phyloP scores from a whole-genome alignment of 2,888 invertebrate genomes.

The Ormyrus thymus region DNA sequence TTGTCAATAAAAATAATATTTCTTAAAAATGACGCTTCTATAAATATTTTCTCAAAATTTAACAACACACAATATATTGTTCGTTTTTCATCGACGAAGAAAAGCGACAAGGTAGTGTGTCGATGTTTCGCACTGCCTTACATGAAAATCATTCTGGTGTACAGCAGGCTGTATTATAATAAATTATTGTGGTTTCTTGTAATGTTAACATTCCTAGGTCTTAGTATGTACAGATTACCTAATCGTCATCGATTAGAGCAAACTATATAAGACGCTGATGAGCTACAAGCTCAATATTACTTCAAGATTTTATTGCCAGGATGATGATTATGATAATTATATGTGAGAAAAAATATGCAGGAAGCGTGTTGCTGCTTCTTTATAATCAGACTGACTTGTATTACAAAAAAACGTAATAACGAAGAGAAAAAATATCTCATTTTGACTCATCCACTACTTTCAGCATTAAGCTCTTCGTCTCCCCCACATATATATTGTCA shows the following conservation, averaged over 20 bases:
- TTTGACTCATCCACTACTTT: slow-evolving; percentile 50
- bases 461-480: slow-evolving; percentile 62
- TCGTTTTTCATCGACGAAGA: slow-evolving; percentile 41
- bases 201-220: slow-evolving; percentile 66
- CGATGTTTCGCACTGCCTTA: slow-evolving; percentile 70
- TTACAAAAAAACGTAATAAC: slow-evolving; percentile 39
- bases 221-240: slow-evolving; percentile 64
- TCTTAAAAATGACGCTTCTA: slow-evolving; percentile 54
- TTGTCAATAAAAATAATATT: slow-evolving; percentile 58
- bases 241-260: slow-evolving; percentile 63
- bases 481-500: slow-evolving; percentile 61
- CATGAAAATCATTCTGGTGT: slow-evolving; percentile 70
- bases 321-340: slow-evolving; percentile 59
- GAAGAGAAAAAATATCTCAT: slow-evolving; percentile 47
- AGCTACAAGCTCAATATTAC: slow-evolving; percentile 52
- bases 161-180: slow-evolving; percentile 74
- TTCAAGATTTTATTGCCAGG: slow-evolving; percentile 58
- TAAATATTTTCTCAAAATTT: slow-evolving; percentile 55
- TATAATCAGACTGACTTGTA: slow-evolving; percentile 63
- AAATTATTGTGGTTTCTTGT: slow-evolving; percentile 74
- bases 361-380: slow-evolving; percentile 60
- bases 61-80: slow-evolving; percentile 46
- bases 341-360: slow-evolving; percentile 61
- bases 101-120: slow-evolving; percentile 53
- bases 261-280: slow-evolving; percentile 60